These are phyloP conservation scores for Steatornis caripensis DNA, from an alignment of 2,113 vertebrate genomes.

Conservation along the genomic window DNA sequence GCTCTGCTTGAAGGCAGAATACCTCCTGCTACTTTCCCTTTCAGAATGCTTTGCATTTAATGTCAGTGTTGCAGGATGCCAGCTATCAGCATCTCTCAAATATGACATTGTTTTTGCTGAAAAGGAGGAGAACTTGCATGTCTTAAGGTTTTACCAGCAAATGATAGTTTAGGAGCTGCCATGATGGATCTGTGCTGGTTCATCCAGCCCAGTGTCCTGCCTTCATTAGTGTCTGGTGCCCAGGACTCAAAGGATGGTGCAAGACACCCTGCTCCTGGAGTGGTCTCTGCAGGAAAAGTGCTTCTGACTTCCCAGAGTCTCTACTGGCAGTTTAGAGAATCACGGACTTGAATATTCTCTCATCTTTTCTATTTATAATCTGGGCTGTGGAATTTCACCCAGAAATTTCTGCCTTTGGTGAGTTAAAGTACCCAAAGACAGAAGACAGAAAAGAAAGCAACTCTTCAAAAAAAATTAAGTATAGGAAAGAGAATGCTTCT, in stretches of 20 bases:
- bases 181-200: neutral
- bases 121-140: neutral
- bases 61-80: neutral
- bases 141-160: neutral
- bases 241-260: accelerated
- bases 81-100: neutral
- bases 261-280: accelerated
- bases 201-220: accelerated
- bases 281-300: accelerated
- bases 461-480: accelerated
- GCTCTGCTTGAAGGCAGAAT: neutral
- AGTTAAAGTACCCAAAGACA: neutral
- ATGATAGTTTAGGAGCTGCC: neutral
- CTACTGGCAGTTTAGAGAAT: neutral
- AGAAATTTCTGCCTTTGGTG: neutral
- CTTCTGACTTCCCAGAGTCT: neutral
- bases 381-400: neutral
- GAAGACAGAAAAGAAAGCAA: neutral
- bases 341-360: neutral
- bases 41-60: neutral
- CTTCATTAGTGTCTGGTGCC: neutral
- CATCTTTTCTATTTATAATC: neutral
- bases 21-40: neutral
- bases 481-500: neutral
- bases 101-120: neutral